These are phyloP conservation scores for Caenorhabditis wallacei DNA, from an alignment of 2,888 invertebrate species.

Conservation along the genomic window DNA sequence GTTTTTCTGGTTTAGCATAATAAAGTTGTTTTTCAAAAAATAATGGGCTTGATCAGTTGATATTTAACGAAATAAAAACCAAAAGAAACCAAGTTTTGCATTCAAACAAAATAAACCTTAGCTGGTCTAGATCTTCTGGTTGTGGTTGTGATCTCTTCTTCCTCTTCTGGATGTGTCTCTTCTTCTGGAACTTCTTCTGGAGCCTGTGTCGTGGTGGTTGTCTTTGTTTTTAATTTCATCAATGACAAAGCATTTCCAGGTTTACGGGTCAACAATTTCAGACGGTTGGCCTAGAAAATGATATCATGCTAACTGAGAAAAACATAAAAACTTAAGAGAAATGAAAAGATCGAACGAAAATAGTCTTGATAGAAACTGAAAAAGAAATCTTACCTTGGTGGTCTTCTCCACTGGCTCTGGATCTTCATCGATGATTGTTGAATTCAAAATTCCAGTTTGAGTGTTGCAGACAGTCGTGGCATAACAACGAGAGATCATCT, in stretches of 20 bases:
- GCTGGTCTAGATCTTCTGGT: slow-evolving; percentile 41
- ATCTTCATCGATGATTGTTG: slow-evolving; percentile 76
- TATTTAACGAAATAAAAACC: neutral
- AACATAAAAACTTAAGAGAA: neutral
- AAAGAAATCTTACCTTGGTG: slow-evolving; percentile 62
- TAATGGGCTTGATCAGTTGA: too few relatives aligned
- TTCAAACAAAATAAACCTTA: slow-evolving; percentile 42
- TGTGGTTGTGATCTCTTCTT: slow-evolving; percentile 57
- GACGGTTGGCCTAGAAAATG: slow-evolving; percentile 64
- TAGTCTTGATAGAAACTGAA: neutral
- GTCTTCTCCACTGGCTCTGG: slow-evolving; percentile 68
- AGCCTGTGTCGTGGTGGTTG: slow-evolving; percentile 49
- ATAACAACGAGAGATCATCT: slow-evolving; percentile 82
- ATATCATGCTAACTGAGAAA: slow-evolving; percentile 28
- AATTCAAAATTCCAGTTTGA: slow-evolving; percentile 79
- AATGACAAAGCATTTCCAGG: slow-evolving; percentile 59
- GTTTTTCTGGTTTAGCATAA: too few relatives aligned
- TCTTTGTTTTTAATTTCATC: slow-evolving; percentile 65
- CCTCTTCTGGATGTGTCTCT: slow-evolving; percentile 41
- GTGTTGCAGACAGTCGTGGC: slow-evolving; percentile 81
- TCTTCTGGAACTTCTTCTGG: slow-evolving; percentile 62
- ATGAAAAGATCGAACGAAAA: slow-evolving; percentile 1
- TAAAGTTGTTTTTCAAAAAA: neutral
- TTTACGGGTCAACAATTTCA: slow-evolving; percentile 69
- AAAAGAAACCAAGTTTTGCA: slow-evolving; percentile 1